Conservation (phyloP, 2,888 invertebrate genomes). For the Leptopilina syphax region DNA sequence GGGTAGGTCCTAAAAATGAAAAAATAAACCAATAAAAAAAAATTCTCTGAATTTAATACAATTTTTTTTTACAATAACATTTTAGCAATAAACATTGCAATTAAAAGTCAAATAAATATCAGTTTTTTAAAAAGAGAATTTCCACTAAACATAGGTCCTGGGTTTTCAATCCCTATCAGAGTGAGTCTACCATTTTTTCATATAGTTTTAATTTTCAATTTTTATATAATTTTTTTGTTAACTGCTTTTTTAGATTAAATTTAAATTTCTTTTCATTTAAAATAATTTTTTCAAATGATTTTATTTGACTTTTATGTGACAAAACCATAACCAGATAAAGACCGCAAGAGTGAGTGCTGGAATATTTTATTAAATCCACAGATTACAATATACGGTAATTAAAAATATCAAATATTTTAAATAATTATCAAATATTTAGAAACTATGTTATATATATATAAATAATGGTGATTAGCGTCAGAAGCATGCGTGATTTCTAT, state of each 20-base stretch:
- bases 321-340: constrained; percentile 30
- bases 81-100: no score
- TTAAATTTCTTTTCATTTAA: not conserved
- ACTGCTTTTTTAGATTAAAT: not conserved
- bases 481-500: not conserved
- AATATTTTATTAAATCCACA: not conserved
- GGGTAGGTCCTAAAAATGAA: constrained; percentile 77
- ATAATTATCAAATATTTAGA: no score
- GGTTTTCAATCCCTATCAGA: no score
- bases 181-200: no score
- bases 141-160: no score
- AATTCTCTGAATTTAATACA: no score
- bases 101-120: not conserved
- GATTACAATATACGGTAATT: not conserved
- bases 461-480: not conserved
- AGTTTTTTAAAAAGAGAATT: no score
- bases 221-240: no score
- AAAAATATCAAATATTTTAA: no score
- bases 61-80: no score
- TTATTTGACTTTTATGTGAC: constrained; percentile 17
- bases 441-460: not conserved
- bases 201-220: no score
- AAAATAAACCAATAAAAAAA: constrained; percentile 24
- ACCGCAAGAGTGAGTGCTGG: not conserved
- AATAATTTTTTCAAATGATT: not conserved